Conservation (phyloP, 2,113 vertebrate genomes). For the Helogale parvula region DNA sequence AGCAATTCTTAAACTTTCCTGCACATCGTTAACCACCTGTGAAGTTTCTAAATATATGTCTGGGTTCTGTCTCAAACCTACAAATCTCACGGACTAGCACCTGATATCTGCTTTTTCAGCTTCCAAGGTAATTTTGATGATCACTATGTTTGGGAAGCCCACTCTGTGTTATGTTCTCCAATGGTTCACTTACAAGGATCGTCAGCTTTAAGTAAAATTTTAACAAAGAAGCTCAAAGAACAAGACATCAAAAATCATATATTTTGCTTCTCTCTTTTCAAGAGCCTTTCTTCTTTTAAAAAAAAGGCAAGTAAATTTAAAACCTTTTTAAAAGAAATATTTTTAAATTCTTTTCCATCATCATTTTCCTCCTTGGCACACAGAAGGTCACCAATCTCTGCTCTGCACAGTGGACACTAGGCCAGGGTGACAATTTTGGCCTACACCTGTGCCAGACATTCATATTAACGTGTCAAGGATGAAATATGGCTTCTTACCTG, state of each 20-base stretch:
- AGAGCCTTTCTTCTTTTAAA: not conserved
- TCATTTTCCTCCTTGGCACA: not conserved
- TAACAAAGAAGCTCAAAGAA: slow-evolving; percentile 2
- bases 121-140: not conserved
- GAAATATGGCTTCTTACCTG: not conserved
- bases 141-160: not conserved
- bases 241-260: not conserved
- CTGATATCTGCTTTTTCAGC: not conserved
- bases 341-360: not conserved
- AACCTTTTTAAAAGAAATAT: not conserved
- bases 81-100: not conserved
- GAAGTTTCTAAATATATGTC: not conserved
- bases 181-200: not conserved
- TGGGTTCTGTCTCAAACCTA: not conserved
- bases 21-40: not conserved
- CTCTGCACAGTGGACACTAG: not conserved
- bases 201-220: slow-evolving; percentile 6
- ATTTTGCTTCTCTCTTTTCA: not conserved
- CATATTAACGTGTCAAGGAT: not conserved
- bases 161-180: not conserved
- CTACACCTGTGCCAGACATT: not conserved
- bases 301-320: not conserved
- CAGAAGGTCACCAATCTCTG: not conserved
- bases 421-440: not conserved
- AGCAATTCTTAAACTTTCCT: not conserved